Conservation (phyloP, 1,140 invertebrate species). For the Drosophila arawakana region DNA sequence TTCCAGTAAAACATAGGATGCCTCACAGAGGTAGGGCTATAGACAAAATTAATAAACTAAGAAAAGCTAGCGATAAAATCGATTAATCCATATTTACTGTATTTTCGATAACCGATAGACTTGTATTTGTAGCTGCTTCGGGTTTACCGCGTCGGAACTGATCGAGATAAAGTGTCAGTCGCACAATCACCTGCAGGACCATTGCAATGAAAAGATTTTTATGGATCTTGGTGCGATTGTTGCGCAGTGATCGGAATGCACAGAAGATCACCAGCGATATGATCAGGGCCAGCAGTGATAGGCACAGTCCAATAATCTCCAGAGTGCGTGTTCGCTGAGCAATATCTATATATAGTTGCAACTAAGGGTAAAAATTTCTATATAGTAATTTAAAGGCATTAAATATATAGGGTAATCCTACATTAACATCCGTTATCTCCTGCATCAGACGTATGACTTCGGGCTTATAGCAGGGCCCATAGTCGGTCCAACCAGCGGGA, state of each 20-base stretch:
- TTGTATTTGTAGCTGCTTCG: slow-evolving; percentile 61
- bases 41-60: too few relatives aligned
- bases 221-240: slow-evolving; percentile 94
- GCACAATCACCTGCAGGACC: slow-evolving; percentile 92
- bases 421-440: slow-evolving; percentile 86
- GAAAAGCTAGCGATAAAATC: background rate
- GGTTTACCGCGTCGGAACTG: slow-evolving; percentile 86
- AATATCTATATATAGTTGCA: slow-evolving; percentile 86
- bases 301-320: slow-evolving; percentile 93
- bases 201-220: slow-evolving; percentile 95
- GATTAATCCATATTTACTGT: slow-evolving; percentile 87
- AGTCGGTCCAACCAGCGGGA: slow-evolving; percentile 93
- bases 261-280: slow-evolving; percentile 92
- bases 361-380: background rate
- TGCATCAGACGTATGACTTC: slow-evolving; percentile 88
- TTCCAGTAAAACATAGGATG: slow-evolving; percentile 91
- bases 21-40: slow-evolving; percentile 91
- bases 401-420: slow-evolving; percentile 43
- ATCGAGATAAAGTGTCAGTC: slow-evolving; percentile 94
- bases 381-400: background rate
- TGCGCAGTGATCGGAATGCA: slow-evolving; percentile 91
- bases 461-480: slow-evolving; percentile 92
- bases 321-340: slow-evolving; percentile 90
- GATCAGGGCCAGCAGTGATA: slow-evolving; percentile 90
- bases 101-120: slow-evolving; percentile 89